These are phyloP conservation scores for Theonella swinhoei DNA, from an alignment of 37 sponge, comb jelly and placozoan species.

Conservation along the genomic window DNA sequence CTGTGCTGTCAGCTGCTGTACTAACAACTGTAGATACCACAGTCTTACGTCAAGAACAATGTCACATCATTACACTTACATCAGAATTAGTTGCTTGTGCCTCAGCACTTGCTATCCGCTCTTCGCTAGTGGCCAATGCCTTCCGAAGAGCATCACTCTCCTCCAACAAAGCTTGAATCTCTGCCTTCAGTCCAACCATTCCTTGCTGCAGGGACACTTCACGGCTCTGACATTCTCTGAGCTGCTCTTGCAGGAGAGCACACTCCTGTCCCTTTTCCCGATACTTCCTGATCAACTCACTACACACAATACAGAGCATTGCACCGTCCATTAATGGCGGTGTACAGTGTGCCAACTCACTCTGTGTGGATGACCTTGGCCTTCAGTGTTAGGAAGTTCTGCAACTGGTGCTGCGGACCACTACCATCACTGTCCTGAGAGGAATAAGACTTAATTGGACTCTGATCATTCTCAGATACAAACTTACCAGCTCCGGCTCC, in stretches of 20 bases:
- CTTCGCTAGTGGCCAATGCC: background rate
- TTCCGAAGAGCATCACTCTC: background rate
- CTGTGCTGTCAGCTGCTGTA: constrained; percentile 24
- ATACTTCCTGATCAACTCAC: constrained; percentile 41
- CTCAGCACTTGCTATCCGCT: background rate
- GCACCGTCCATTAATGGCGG: background rate
- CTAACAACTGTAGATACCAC: background rate
- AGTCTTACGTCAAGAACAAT: background rate
- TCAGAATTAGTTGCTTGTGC: background rate
- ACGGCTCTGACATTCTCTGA: constrained; percentile 3
- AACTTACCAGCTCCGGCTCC: too few relatives aligned
- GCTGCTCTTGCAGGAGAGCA: background rate
- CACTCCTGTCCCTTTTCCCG: constrained; percentile 11
- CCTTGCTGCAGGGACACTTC: background rate
- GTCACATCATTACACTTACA: background rate
- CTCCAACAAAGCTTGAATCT: constrained; percentile 24
- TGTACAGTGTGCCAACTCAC: constrained; percentile 24
- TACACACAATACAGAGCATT: background rate
- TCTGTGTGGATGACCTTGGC: constrained; percentile 34
- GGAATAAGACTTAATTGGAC: too few relatives aligned
- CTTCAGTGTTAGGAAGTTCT: constrained; percentile 39
- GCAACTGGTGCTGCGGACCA: constrained; percentile 6
- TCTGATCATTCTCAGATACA: too few relatives aligned
- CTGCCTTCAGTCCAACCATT: constrained; percentile 19
- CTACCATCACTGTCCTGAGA: too few relatives aligned